phyloP scores from a whole-genome alignment of 2,113 vertebrate species.

The Podarcis cretensis region DNA sequence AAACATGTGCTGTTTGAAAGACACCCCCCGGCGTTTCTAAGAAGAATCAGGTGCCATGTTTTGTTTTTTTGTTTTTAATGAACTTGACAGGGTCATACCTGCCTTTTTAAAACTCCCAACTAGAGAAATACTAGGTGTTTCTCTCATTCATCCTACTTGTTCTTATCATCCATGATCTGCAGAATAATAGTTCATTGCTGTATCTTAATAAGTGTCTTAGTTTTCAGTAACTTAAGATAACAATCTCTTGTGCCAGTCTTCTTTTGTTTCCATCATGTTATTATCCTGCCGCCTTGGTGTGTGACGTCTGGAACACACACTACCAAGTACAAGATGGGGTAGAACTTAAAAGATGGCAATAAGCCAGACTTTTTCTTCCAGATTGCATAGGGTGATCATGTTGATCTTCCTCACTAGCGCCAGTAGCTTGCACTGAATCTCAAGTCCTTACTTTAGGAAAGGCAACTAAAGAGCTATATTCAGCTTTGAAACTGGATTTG shows the following conservation, averaged over 20 bases:
- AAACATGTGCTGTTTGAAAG: not conserved
- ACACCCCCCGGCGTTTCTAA: not conserved
- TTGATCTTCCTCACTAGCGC: constrained; percentile 2
- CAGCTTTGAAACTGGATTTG: constrained; percentile 36
- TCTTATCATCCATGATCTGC: not conserved
- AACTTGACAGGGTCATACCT: not conserved
- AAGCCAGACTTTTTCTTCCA: constrained; percentile 12
- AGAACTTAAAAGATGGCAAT: constrained; percentile 25
- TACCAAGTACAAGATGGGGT: constrained; percentile 20
- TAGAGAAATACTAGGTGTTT: not conserved
- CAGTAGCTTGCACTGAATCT: constrained; percentile 41
- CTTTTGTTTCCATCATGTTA: constrained; percentile 21
- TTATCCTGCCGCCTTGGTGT: constrained; percentile 2
- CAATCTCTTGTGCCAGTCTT: constrained; percentile 6
- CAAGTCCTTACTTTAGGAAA: constrained; percentile 6
- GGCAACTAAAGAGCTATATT: not conserved
- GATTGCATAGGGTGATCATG: not conserved
- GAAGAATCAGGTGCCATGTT: not conserved
- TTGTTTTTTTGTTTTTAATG: not conserved
- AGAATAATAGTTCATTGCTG: not conserved
- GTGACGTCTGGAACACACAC: constrained; percentile 21
- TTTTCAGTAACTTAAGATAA: not conserved
- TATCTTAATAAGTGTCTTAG: accelerated
- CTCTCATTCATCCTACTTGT: not conserved
- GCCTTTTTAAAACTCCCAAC: not conserved